Evolutionary conservation across 2,797 vertebrate genomes (phyloP), one percentile per base, ranked within the genome.

Genomic region (Rhinogobio ventralis): DNA sequence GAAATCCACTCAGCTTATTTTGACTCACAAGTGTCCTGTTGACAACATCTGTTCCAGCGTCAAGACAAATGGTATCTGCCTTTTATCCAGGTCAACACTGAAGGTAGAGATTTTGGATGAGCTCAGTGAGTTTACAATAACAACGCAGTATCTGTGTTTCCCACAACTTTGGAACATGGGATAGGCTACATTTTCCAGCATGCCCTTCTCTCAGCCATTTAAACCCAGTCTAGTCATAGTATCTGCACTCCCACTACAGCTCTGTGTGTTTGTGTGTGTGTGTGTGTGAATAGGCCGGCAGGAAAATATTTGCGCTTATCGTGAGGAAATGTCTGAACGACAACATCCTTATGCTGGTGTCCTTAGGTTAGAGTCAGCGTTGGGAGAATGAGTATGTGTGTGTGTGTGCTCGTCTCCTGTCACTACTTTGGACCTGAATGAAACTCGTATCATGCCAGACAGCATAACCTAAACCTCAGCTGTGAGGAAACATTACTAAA

Each of bases 261-360:
- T 69, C 69, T 81, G 75, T 68, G 33, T 85, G 67, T 66, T 39
- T 82, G 86, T 77, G 53, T 89, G 79, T 89, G 84, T 77, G 73
- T 85, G 60, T 86, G 79, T 84, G 86, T 86, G 81, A 85, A 83
- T 87, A 87, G 76, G 74, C 46, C 85, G 87, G 91, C 93, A 94
- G 94, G 94, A 94, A 95, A 88, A 91, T 92, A 87, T 92, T 60
- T 14, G 55, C 28, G 68, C 93, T 95, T 95, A 95, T 95, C 94
- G 7, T 87, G 82, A 94, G 95, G 94, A 95, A 95, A 94, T 93
- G 91, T 94, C 91, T 89, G 92, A 92, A 90, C 89, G 87, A 93
- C 93, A 94, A 93, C 94, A 94, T 95, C 93, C 94, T 92, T 85
- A 79, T 33, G 36, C 83, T 86, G 82, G 60, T 84, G 78, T 86